Base-by-base conservation (phyloP, 37 sponge, comb jelly and placozoan genomes). In the Ianthella basta region DNA sequence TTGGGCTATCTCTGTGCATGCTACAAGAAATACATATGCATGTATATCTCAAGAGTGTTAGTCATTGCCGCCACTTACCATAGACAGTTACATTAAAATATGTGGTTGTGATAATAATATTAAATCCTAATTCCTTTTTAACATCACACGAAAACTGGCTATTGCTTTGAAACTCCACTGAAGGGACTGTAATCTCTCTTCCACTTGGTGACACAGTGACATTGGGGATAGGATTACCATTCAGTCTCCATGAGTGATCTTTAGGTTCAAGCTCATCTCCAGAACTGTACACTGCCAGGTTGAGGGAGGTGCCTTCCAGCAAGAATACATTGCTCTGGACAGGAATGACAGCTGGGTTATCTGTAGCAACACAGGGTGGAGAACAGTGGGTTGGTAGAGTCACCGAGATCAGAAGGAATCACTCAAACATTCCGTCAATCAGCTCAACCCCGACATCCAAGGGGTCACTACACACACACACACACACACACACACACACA, bases 301-400 rank as follows among this genome's bases (percentile, higher is more conserved):
- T 0, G 35, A 69, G 34, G 1, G 70, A 32, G 29, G 33, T 69
- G 70, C 27, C 27, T 30, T 69, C 70, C 34, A 69, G 35, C 29
- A 69, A 30, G 4, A 6, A 18, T 2, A 69, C 70, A 32, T 69
- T 35, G 18, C 34, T n/a, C 70, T 69, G 32, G 3, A 69, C 70
- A 69, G 70, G 70, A 12, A 69, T 13, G 6, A 69, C 35, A 24
- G 35, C 70, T 29, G 70, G 70, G 34, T 69, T 69, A n/a, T 32
- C 70, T 69, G 70, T 33, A n/a, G n/a, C 29, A 35, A 33, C 2
- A 25, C 4, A 61, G 63, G 25, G 2, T 2, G 50, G 3, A 44
- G 6, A 44, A 8, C 8, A 44, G 50, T 44, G 50, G 8, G 50
- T 44, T 8, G 8, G 50, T 44, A 44, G 3, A 8, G 50, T 44